Base-by-base conservation (phyloP, 2,888 invertebrate species). In the Steinernema scapterisci region DNA sequence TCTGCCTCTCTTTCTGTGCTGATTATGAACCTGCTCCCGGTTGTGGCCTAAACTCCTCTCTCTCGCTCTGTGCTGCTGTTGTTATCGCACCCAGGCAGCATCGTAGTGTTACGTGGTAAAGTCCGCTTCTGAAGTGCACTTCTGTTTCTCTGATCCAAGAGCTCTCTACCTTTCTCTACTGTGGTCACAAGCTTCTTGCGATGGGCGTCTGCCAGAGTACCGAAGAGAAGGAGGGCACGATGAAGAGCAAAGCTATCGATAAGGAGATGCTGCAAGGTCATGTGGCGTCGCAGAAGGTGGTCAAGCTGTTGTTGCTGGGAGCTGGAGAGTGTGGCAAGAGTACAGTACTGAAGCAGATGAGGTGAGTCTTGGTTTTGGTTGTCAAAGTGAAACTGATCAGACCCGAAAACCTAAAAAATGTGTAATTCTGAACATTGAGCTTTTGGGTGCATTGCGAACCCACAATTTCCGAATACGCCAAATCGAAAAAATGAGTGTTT, bases 141-240 rank as follows among this genome's bases (percentile, higher is more conserved):
- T 38, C 5, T 9, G 5, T 38, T 38, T 38, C 9, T 38, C 9
- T n/a, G n/a, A n/a, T n/a, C n/a, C n/a, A n/a, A n/a, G n/a, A n/a
- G n/a, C n/a, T n/a, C n/a, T n/a, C n/a, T n/a, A n/a, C n/a, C n/a
- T n/a, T n/a, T n/a, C n/a, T n/a, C 38, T 38, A 38, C 38, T 9
- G 38, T 38, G 38, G 38, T 38, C 9, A n/a, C n/a, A n/a, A n/a
- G n/a, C n/a, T n/a, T n/a, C 38, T 38, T 38, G 38, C 13, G 25
- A 86, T 86, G 86, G 86, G 86, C 38, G 73, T 83, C 51, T 86
- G 86, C 75, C 86, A 86, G 75, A 86, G 86, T 52, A 75, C 80
- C 31, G 86, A 86, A 56, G 86, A 86, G 76, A 86, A 86, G 77
- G 85, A 86, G 56, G 73, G 82, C 72, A 74, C 78, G 21, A 71